Conservation (phyloP, 2,888 invertebrate genomes). For the Meteorus colon region DNA sequence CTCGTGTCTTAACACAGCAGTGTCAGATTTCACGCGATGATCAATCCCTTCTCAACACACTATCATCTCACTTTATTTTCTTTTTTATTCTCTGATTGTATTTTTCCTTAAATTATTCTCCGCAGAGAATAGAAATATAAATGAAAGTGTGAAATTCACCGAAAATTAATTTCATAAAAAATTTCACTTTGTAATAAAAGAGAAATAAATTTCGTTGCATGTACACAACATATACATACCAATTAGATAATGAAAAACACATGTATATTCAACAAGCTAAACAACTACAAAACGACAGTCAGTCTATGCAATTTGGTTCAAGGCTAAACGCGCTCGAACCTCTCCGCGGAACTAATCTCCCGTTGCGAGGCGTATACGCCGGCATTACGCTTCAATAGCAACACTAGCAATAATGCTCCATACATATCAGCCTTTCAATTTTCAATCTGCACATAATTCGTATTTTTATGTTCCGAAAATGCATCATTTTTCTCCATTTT, state of each 20-base stretch:
- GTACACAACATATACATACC: not conserved
- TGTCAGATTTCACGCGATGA: constrained; percentile 2
- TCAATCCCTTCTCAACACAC: not conserved
- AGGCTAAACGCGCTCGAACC: constrained; percentile 55
- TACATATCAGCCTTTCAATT: not conserved
- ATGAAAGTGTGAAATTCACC: no score
- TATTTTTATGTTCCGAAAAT: no score
- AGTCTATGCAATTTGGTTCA: constrained; percentile 59
- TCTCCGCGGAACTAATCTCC: constrained; percentile 61
- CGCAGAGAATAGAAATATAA: no score
- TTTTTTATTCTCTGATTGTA: no score
- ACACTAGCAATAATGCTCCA: constrained; percentile 30
- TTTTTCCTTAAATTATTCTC: not conserved
- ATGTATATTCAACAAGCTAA: constrained; percentile 43
- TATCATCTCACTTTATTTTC: not conserved
- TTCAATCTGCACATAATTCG: no score
- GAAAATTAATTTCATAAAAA: no score
- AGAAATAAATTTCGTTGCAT: no score
- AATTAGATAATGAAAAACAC: constrained; percentile 8
- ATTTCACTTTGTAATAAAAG: no score
- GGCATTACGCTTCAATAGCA: constrained; percentile 45
- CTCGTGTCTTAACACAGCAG: not conserved
- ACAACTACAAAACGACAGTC: constrained; percentile 45
- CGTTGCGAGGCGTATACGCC: constrained; percentile 46
- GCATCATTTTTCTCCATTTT: no score